A percentile compares a stretch with the other conserved stretches of the same genome.
Conservation (phyloP, 2,797 vertebrate species). For the Ctenopoma kingsleyae region DNA sequence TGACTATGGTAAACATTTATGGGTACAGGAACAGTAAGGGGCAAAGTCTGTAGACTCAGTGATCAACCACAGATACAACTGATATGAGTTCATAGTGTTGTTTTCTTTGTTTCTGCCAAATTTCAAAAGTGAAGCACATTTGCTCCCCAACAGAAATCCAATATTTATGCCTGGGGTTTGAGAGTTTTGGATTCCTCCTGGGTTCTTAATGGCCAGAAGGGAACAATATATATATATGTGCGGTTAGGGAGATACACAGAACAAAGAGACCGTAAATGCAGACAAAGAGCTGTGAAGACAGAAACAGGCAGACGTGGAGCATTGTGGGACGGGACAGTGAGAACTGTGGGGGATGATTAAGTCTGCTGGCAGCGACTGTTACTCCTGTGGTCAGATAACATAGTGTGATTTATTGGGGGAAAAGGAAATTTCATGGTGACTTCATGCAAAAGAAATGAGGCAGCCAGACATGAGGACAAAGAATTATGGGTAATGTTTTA, state of each 20-base stretch:
- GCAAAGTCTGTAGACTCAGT: not conserved
- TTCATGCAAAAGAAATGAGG: conserved; percentile 59
- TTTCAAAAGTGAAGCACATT: not conserved
- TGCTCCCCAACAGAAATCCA: conserved; percentile 17
- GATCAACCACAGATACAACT: not conserved
- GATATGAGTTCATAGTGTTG: not conserved
- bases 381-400: conserved; percentile 42
- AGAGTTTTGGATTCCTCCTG: conserved; percentile 33
- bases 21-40: not conserved
- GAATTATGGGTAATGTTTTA: conserved; percentile 54
- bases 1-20: not conserved
- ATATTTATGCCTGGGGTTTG: conserved; percentile 24
- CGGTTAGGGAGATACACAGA: conserved; percentile 25
- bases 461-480: conserved; percentile 29
- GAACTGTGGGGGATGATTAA: conserved; percentile 38
- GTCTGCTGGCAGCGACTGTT: conserved; percentile 15
- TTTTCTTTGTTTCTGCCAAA: conserved; percentile 4
- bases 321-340: conserved; percentile 35
- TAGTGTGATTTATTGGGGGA: conserved; percentile 41
- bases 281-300: conserved; percentile 27
- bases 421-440: conserved; percentile 51
- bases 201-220: conserved; percentile 23
- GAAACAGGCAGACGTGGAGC: conserved; percentile 30
- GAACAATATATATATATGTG: conserved; percentile 33
- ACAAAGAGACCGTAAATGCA: conserved; percentile 31